These are phyloP conservation scores for Dicycla oo DNA, from an alignment of 2,888 invertebrate species.

Conservation along the genomic window DNA sequence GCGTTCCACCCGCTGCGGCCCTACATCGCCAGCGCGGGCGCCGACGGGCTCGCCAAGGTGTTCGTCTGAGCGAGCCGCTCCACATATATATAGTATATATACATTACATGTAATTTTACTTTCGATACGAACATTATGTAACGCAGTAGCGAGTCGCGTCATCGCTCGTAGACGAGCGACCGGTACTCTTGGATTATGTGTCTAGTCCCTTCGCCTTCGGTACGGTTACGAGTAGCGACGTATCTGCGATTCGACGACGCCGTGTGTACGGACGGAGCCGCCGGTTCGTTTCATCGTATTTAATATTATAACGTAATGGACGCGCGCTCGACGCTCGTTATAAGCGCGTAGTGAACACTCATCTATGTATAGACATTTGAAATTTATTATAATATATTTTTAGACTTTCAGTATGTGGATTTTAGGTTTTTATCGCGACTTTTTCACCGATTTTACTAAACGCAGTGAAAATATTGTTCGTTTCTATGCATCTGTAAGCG, in stretches of 20 bases:
- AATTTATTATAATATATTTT: constrained; percentile 90
- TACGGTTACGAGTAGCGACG: constrained; percentile 71
- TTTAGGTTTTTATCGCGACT: constrained; percentile 89
- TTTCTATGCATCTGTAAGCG: constrained; percentile 85
- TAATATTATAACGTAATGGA: constrained; percentile 81
- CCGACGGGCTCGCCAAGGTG: constrained; percentile 99
- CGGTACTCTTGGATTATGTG: constrained; percentile 71
- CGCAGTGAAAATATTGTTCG: constrained; percentile 85
- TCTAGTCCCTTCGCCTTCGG: constrained; percentile 77
- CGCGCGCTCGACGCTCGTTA: constrained; percentile 81
- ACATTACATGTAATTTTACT: constrained; percentile 78
- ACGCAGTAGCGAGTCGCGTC: constrained; percentile 73
- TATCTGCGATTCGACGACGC: constrained; percentile 69
- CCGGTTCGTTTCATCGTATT: constrained; percentile 80
- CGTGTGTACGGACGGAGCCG: constrained; percentile 68
- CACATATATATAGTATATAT: constrained; percentile 66
- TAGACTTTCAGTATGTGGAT: constrained; percentile 89
- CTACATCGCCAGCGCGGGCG: constrained; percentile 99
- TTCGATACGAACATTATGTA: constrained; percentile 76
- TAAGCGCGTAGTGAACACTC: constrained; percentile 86
- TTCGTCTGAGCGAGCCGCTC: constrained; percentile 92
- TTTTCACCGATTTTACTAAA: constrained; percentile 87
- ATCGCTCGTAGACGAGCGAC: constrained; percentile 68
- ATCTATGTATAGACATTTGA: constrained; percentile 90
- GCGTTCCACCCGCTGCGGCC: constrained; percentile 99